Base-by-base conservation (phyloP, 1,140 invertebrate species). In the Drosophila tani region DNA sequence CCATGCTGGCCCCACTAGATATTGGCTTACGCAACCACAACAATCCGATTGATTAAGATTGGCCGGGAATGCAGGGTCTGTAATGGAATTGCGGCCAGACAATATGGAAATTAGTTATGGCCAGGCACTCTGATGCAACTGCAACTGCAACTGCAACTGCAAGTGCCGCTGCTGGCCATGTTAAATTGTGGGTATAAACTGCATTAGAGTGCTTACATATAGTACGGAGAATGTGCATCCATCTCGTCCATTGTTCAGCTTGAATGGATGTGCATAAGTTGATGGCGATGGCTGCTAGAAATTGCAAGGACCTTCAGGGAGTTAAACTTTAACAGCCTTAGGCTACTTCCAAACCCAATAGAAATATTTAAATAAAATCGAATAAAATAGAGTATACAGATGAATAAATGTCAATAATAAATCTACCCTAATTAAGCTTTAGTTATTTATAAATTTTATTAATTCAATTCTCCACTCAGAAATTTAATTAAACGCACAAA, bases 141-240 rank as follows among this genome's bases (percentile, higher is more conserved):
- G 71, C 76, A 56, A 68, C 32, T 78, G 71, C 76, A 56, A 68
- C 69, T 75, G 77, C 73, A 67, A 62, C 82, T 78, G 77, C 77
- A 67, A 65, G 82, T 81, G 71, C 65, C 53, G 65, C 60, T 50
- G 60, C 67, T 78, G 80, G 35, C 68, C 50, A 74, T 83, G 84
- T 74, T 83, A 81, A 87, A 86, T 86, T 86, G 82, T 87, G 82
- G 83, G 68, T 82, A 86, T 87, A 82, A 86, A 87, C 83, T 80
- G 63, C 83, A 87, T 87, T 80, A 79, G 71, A 24, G 59, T 27
- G 55, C 43, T 38, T 45, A 35, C 27, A 59, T 35, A 40, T 56
- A 24, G 56, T 40, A 38, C 29, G n/a, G 17, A 7, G 3, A 56
- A 29, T 64, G 47, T 19, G 7, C 51, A 32, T 58, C 29, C 45